Evolutionary conservation across 2,113 vertebrate species (phyloP).

Genomic region (Megaceryle torquata): DNA sequence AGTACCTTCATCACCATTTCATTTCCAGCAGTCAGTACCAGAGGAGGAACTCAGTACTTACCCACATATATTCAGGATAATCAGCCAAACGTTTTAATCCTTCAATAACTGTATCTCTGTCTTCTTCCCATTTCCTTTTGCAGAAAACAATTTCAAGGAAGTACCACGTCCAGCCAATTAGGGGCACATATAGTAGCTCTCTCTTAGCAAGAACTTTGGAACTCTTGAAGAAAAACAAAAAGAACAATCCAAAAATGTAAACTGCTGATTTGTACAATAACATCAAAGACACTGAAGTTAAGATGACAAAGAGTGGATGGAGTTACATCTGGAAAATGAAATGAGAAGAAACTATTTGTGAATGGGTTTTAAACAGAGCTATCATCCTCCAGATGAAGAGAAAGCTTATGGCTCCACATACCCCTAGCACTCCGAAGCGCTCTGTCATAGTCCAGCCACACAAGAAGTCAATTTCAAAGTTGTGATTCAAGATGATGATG

Average conservation of each 20-base stretch:
- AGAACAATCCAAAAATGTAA: background rate
- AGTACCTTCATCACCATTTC: background rate
- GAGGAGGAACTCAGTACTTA: conserved; percentile 69
- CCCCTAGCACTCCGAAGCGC: conserved; percentile 92
- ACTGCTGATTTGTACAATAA: background rate
- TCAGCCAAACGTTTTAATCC: conserved; percentile 84
- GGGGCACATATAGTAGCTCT: conserved; percentile 92
- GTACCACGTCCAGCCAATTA: conserved; percentile 99
- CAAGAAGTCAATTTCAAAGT: conserved; percentile 97
- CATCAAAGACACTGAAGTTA: background rate
- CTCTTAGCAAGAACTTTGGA: conserved; percentile 97
- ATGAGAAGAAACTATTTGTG: background rate
- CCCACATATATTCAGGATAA: conserved; percentile 98
- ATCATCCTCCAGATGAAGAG: background rate
- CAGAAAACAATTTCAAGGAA: conserved; percentile 99
- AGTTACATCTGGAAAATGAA: background rate
- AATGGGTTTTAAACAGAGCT: background rate
- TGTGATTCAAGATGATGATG: conserved; percentile 97
- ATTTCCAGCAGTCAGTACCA: background rate
- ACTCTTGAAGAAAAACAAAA: conserved; percentile 75
- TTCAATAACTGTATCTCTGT: conserved; percentile 85
- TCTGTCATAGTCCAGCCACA: conserved; percentile 99
- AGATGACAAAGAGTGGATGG: background rate
- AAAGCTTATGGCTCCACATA: conserved; percentile 57
- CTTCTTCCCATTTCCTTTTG: conserved; percentile 97